These are phyloP conservation scores for Lasioglossum figueresi DNA, from an alignment of 2,888 invertebrate genomes.

Conservation along the genomic window DNA sequence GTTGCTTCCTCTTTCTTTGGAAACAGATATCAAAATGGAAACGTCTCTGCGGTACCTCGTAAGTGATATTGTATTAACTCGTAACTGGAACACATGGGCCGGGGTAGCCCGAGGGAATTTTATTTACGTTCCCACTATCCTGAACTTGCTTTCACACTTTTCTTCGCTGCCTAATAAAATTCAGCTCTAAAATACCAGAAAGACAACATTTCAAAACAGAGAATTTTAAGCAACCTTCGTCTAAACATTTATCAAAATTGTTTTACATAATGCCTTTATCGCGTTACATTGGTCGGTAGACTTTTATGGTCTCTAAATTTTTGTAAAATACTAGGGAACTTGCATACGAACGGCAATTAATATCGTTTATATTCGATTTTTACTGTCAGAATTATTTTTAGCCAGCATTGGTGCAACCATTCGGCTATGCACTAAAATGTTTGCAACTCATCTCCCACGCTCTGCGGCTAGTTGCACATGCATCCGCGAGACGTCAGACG, in stretches of 20 bases:
- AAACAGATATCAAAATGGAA: constrained; percentile 43
- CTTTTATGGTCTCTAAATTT: no score
- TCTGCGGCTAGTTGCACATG: background rate
- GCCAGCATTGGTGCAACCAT: background rate
- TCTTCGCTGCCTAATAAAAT: background rate
- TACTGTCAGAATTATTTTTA: no score
- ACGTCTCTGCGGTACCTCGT: constrained; percentile 32
- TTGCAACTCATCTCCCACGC: background rate
- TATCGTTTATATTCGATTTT: no score
- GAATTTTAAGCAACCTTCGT: background rate
- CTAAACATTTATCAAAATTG: no score
- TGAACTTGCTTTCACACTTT: constrained; percentile 9
- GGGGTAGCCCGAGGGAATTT: constrained; percentile 27
- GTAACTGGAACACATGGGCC: constrained; percentile 40
- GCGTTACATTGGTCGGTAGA: no score
- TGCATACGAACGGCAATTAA: no score
- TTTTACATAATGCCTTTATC: no score
- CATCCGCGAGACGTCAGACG: background rate
- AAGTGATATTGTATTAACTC: constrained; percentile 50
- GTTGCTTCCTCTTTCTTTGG: background rate
- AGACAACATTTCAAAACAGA: background rate
- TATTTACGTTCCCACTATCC: constrained; percentile 28
- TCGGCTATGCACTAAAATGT: background rate
- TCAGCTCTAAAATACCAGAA: background rate
- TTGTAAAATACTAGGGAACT: no score